Base-by-base conservation (phyloP, 2,888 invertebrate genomes). In the Vesta saturnalis region DNA sequence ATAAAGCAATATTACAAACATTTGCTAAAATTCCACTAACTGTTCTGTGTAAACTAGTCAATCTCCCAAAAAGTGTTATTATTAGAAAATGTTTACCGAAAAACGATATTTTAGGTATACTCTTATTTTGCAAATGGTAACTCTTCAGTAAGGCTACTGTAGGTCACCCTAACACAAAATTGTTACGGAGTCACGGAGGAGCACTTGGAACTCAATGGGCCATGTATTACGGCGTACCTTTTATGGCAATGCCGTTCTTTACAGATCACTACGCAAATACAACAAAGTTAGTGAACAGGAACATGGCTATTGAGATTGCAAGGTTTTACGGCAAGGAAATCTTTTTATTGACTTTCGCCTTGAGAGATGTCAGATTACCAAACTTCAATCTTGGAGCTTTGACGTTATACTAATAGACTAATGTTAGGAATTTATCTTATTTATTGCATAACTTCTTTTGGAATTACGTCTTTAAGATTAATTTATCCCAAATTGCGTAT, bases 71-170 rank as follows among this genome's bases (percentile, higher is more conserved):
- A 74, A 85, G 85, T 74, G 81, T 85, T 0, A 77, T 80, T 61
- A 66, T 83, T 6, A 67, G 75, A 16, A 79, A 81, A 64, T 85
- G 84, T 84, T 69, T 83, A 43, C 84, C 85, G 0, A 84, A 85
- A 69, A 80, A 80, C 63, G 83, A 83, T 66, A 72, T 85, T 65
- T 72, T 85, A 47, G 83, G 83, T 78, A 14, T n/a, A n/a, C n/a
- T n/a, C n/a, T n/a, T n/a, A n/a, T n/a, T n/a, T n/a, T n/a, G n/a
- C n/a, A n/a, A n/a, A n/a, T n/a, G n/a, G n/a, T n/a, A n/a, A n/a
- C n/a, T n/a, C n/a, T n/a, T n/a, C n/a, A n/a, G n/a, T n/a, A n/a
- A n/a, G n/a, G n/a, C n/a, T n/a, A n/a, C n/a, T 71, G 16, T 47
- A 77, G 77, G 72, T 16, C 77, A 78, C 66, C 73, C 72, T 8